phyloP scores from a whole-genome alignment of 1,140 invertebrate genomes.

The Nomia melanderi region DNA sequence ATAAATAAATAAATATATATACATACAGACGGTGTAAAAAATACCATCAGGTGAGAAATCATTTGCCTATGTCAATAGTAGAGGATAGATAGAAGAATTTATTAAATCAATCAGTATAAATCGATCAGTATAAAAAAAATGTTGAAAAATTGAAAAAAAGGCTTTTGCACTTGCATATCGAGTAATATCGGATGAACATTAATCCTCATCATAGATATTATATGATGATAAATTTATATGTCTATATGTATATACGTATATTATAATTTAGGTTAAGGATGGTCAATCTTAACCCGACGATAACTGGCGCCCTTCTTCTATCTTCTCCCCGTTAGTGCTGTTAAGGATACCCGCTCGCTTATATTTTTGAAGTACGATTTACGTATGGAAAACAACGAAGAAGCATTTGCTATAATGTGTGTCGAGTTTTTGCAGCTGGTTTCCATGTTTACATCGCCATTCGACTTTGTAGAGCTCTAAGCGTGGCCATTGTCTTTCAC shows the following conservation, averaged over 20 bases:
- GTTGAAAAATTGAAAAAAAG: conserved; percentile 62
- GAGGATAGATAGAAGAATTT: conserved; percentile 68
- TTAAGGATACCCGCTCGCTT: conserved; percentile 12
- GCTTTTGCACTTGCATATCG: conserved; percentile 73
- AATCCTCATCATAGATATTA: conserved; percentile 41
- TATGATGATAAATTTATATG: background rate
- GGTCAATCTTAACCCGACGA: conserved; percentile 47
- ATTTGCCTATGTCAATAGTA: conserved; percentile 70
- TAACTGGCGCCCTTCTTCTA: conserved; percentile 33
- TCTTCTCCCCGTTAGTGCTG: background rate
- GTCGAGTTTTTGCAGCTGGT: background rate
- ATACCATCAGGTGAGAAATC: conserved; percentile 66
- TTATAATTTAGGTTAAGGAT: conserved; percentile 57
- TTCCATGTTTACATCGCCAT: conserved; percentile 9
- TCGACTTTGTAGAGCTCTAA: conserved; percentile 6
- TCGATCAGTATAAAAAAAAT: conserved; percentile 75
- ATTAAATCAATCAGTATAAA: conserved; percentile 80
- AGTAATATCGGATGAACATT: conserved; percentile 56
- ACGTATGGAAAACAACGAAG: conserved; percentile 39
- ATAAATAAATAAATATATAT: conserved; percentile 11
- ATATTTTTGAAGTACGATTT: conserved; percentile 16
- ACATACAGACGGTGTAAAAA: conserved; percentile 43
- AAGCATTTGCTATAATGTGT: background rate
- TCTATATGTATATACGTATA: background rate
- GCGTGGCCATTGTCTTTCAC: conserved; percentile 38